These are phyloP conservation scores for Eumerus sabulonum DNA, from an alignment of 2,888 invertebrate species.

Conservation along the genomic window DNA sequence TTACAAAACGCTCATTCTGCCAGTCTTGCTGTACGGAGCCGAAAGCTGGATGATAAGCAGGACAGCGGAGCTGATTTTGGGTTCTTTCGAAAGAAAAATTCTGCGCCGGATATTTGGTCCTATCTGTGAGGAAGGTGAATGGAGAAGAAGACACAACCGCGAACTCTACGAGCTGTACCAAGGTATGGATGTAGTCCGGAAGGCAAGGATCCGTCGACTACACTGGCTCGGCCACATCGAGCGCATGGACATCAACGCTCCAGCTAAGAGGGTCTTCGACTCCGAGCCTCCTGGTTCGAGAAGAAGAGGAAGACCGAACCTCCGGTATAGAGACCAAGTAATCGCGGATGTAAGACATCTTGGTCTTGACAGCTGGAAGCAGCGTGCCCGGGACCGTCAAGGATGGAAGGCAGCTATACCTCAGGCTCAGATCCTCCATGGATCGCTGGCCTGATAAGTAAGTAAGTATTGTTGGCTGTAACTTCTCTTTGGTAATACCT, in stretches of 20 bases:
- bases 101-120: slow-evolving; percentile 1
- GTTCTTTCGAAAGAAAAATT: slow-evolving; percentile 5
- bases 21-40: no score
- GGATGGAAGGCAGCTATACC: neutral
- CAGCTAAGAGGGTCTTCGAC: neutral
- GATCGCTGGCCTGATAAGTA: neutral
- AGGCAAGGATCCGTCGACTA: slow-evolving; percentile 7
- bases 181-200: slow-evolving; percentile 1
- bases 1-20: no score
- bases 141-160: slow-evolving; percentile 9
- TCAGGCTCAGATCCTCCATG: neutral
- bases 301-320: neutral
- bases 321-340: slow-evolving; percentile 1
- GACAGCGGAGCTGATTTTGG: neutral
- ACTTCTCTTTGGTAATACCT: no score
- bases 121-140: slow-evolving; percentile 4
- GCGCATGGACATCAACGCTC: neutral
- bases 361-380: slow-evolving; percentile 5
- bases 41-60: no score
- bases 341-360: slow-evolving; percentile 1
- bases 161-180: slow-evolving; percentile 7
- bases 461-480: no score
- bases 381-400: slow-evolving; percentile 2
- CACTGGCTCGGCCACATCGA: slow-evolving; percentile 9
- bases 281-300: no score